phyloP scores from a whole-genome alignment of 2,797 vertebrate species.

The Enteromius radiatus region DNA sequence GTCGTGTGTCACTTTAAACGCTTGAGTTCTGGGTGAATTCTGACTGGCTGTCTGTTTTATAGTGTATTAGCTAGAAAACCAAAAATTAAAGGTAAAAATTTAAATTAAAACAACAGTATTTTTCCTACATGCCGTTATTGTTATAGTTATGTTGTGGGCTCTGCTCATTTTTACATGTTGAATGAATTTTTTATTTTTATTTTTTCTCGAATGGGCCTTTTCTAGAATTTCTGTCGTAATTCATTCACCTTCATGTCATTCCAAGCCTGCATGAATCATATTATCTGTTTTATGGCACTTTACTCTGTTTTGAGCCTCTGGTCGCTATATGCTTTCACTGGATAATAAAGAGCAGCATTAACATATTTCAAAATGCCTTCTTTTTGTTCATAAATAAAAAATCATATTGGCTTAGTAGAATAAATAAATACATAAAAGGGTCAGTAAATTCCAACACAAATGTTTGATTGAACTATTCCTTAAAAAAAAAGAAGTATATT shows the following conservation, averaged over 20 bases:
- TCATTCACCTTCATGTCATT: background rate
- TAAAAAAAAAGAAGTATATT: background rate
- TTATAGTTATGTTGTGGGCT: background rate
- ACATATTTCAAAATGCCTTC: background rate
- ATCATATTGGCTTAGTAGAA: background rate
- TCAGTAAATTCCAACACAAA: background rate
- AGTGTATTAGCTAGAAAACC: background rate
- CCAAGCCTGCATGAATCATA: background rate
- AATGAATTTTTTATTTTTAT: background rate
- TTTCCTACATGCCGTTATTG: background rate
- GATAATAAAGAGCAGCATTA: background rate
- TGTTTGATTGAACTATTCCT: background rate
- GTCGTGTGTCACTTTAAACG: background rate
- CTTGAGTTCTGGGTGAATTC: background rate
- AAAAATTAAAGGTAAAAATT: background rate
- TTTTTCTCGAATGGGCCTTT: background rate
- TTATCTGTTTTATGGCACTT: background rate
- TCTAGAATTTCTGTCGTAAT: background rate
- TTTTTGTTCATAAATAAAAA: too few relatives aligned
- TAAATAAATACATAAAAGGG: background rate
- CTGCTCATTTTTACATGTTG: background rate
- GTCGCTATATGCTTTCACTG: background rate
- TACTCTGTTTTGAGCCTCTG: background rate
- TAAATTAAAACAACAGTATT: background rate
- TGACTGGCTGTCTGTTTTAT: background rate